phyloP scores from a whole-genome alignment of 2,113 vertebrate genomes.

The Psettodes erumei region DNA sequence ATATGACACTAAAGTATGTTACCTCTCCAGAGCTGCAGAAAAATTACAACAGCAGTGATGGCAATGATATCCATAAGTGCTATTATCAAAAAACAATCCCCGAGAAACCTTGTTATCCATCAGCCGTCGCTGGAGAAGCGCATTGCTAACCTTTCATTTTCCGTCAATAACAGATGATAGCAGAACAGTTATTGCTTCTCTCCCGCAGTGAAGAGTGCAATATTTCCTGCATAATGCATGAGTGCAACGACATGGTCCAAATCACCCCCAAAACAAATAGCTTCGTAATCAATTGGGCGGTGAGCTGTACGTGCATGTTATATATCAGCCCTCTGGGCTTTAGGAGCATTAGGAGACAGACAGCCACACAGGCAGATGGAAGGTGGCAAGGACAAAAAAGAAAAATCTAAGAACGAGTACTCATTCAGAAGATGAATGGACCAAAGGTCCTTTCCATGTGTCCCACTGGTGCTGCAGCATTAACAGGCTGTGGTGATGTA shows the following conservation, averaged over 20 bases:
- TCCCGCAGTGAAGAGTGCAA: conserved; percentile 36
- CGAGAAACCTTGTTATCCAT: conserved; percentile 38
- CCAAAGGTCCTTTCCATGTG: conserved; percentile 15
- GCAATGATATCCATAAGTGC: conserved; percentile 10
- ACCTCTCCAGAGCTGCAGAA: background rate
- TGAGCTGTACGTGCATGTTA: background rate
- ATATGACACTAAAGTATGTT: conserved; percentile 35
- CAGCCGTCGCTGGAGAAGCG: background rate
- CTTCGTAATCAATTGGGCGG: conserved; percentile 46
- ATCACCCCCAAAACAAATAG: conserved; percentile 71
- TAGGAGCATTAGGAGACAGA: conserved; percentile 1
- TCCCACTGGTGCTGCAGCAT: conserved; percentile 33
- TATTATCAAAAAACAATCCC: conserved; percentile 35
- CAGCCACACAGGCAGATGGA: conserved; percentile 1
- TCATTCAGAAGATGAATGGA: conserved; percentile 36
- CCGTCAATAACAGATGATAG: conserved; percentile 45
- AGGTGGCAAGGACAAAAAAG: conserved; percentile 26
- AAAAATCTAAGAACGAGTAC: conserved; percentile 35
- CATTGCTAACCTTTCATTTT: conserved; percentile 58
- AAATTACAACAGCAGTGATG: conserved; percentile 11
- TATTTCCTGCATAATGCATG: conserved; percentile 72
- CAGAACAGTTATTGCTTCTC: conserved; percentile 62
- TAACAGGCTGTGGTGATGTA: conserved; percentile 42
- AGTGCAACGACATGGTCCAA: conserved; percentile 22
- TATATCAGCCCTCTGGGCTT: conserved; percentile 11